Percentiles rank a stretch among this genome's conserved stretches.
Conservation (phyloP, 2,888 invertebrate species). For the Mechanitis messenoides region DNA sequence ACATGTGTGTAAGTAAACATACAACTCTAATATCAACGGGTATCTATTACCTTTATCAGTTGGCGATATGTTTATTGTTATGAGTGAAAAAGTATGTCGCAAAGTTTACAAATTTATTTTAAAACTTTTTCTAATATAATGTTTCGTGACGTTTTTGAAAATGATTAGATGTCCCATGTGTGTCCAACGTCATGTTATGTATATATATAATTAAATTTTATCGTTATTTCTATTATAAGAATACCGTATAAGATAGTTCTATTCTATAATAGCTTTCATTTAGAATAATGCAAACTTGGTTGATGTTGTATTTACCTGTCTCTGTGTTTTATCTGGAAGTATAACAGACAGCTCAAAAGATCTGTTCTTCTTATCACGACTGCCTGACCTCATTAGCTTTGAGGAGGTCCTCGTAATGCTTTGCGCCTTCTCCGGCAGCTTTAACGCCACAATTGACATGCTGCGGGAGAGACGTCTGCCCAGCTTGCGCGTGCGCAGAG, state of each 20-base stretch:
- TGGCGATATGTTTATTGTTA: slow-evolving; percentile 11
- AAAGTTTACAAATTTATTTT: background rate
- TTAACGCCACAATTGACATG: slow-evolving; percentile 74
- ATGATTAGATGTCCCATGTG: background rate
- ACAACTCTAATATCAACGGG: slow-evolving; percentile 12
- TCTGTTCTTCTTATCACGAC: slow-evolving; percentile 75
- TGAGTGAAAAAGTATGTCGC: slow-evolving; percentile 1
- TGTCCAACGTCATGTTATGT: too few relatives aligned
- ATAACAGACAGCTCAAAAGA: slow-evolving; percentile 79
- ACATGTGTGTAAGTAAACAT: slow-evolving; percentile 29
- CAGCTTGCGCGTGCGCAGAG: slow-evolving; percentile 67
- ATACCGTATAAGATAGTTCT: too few relatives aligned
- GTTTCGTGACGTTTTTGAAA: background rate
- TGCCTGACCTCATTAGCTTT: slow-evolving; percentile 75
- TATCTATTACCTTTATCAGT: slow-evolving; percentile 16
- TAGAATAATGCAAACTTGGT: background rate
- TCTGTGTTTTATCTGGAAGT: slow-evolving; percentile 80
- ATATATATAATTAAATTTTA: too few relatives aligned
- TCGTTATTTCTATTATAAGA: too few relatives aligned
- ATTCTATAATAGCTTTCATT: background rate
- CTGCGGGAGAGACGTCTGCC: slow-evolving; percentile 74
- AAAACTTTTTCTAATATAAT: too few relatives aligned
- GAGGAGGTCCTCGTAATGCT: slow-evolving; percentile 77
- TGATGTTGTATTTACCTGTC: slow-evolving; percentile 65
- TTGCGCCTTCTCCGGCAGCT: slow-evolving; percentile 77